These are phyloP conservation scores for Neosilurus hyrtlii DNA, from an alignment of 2,797 vertebrate genomes.

Conservation along the genomic window DNA sequence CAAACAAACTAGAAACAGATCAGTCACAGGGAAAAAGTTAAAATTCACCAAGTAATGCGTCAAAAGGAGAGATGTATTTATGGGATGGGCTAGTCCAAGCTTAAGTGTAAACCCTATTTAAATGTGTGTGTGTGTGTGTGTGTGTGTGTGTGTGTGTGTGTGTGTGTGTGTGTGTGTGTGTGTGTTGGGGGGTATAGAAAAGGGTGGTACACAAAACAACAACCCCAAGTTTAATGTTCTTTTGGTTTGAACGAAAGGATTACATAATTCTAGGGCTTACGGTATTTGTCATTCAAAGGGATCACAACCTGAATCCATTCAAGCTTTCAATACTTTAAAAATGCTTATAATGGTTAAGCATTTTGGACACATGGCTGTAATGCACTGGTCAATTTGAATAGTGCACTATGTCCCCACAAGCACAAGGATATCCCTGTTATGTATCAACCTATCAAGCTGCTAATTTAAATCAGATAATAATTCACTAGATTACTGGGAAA, in stretches of 20 bases:
- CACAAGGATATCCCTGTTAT: neutral
- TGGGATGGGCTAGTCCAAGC: too few species aligned
- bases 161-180: too few species aligned
- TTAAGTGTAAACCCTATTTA: too few species aligned
- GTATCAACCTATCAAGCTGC: neutral
- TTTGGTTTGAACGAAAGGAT: neutral
- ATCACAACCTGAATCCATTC: neutral
- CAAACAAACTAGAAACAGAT: too few species aligned
- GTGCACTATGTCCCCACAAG: neutral
- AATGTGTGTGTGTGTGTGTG: too few species aligned
- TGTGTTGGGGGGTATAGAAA: too few species aligned
- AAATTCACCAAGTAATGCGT: too few species aligned
- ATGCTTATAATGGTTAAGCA: too few species aligned
- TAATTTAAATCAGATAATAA: neutral
- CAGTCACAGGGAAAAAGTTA: too few species aligned
- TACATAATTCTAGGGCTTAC: neutral
- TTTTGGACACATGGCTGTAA: neutral
- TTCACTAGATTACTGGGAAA: neutral
- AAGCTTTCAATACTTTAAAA: neutral
- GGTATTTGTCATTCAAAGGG: neutral
- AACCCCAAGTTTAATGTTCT: neutral
- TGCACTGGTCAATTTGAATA: neutral
- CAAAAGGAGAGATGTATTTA: too few species aligned
- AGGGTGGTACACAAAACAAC: neutral
- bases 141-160: too few species aligned